Conservation (phyloP, 2,113 vertebrate genomes). For the Meleagris gallopavo region DNA sequence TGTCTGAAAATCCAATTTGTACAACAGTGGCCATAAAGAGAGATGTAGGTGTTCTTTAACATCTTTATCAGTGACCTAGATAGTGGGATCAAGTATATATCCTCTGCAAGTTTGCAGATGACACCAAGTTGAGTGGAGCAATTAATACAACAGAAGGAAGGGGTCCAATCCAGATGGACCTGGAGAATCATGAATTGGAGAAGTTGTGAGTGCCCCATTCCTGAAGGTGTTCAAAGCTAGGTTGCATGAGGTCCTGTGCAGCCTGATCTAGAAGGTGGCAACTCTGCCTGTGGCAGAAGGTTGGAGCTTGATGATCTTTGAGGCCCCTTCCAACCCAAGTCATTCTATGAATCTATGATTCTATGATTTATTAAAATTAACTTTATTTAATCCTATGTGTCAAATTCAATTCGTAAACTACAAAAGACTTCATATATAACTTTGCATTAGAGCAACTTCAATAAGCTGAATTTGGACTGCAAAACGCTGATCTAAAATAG, state of each 20-base stretch:
- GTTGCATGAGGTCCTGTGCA: neutral
- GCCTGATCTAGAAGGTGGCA: neutral
- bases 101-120: too few relatives aligned
- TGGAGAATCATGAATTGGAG: too few relatives aligned
- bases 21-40: neutral
- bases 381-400: slow-evolving; percentile 29
- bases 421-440: slow-evolving; percentile 8
- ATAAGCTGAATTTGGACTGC: neutral
- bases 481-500: neutral
- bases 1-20: neutral
- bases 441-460: slow-evolving; percentile 2
- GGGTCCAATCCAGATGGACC: too few relatives aligned
- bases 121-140: too few relatives aligned
- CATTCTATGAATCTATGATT: neutral
- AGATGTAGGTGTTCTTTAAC: neutral
- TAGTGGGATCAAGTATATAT: too few relatives aligned
- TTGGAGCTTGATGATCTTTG: neutral
- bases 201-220: too few relatives aligned
- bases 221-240: neutral
- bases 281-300: neutral
- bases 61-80: too few relatives aligned
- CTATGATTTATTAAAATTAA: neutral
- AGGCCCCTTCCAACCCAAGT: neutral
- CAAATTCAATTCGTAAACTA: slow-evolving; percentile 36
- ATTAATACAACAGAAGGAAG: too few relatives aligned